These are phyloP conservation scores for Philereme vetulata DNA, from an alignment of 2,888 invertebrate genomes.

Conservation along the genomic window DNA sequence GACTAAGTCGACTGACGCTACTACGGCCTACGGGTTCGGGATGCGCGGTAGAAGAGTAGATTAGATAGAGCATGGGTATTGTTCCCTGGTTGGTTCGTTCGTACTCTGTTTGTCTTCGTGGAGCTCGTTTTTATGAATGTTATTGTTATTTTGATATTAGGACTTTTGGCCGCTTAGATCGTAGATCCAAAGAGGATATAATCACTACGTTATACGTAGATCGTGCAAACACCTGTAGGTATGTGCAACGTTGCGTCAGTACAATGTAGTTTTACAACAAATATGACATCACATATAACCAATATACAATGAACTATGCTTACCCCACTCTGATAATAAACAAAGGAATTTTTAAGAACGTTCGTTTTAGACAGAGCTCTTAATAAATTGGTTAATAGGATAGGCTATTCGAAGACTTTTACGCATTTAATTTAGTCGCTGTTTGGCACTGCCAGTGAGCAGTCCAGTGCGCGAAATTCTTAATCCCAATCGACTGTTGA, in stretches of 20 bases:
- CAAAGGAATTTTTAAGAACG: slow-evolving; percentile 6
- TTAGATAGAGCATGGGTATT: too few relatives aligned
- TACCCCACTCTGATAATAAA: slow-evolving; percentile 3
- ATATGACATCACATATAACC: slow-evolving; percentile 11
- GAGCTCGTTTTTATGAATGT: too few relatives aligned
- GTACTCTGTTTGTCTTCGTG: too few relatives aligned
- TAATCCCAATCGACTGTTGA: slow-evolving; percentile 7
- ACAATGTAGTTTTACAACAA: not conserved
- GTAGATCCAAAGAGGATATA: too few relatives aligned
- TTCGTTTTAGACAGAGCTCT: slow-evolving; percentile 25
- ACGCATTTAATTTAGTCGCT: slow-evolving; percentile 55
- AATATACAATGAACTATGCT: slow-evolving; percentile 9
- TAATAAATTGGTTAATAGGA: slow-evolving; percentile 22
- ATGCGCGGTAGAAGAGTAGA: too few relatives aligned
- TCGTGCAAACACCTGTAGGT: too few relatives aligned
- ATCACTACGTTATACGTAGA: too few relatives aligned
- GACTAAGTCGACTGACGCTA: too few relatives aligned
- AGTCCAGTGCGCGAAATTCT: slow-evolving; percentile 58
- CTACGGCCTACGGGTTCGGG: too few relatives aligned
- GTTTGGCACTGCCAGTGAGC: slow-evolving; percentile 81
- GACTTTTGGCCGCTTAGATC: too few relatives aligned
- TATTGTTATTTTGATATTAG: too few relatives aligned
- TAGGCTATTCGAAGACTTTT: slow-evolving; percentile 7
- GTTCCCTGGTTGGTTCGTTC: too few relatives aligned
- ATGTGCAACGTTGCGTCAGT: not conserved